Conservation (phyloP, 1,140 invertebrate species). For the Nephila pilipes region DNA sequence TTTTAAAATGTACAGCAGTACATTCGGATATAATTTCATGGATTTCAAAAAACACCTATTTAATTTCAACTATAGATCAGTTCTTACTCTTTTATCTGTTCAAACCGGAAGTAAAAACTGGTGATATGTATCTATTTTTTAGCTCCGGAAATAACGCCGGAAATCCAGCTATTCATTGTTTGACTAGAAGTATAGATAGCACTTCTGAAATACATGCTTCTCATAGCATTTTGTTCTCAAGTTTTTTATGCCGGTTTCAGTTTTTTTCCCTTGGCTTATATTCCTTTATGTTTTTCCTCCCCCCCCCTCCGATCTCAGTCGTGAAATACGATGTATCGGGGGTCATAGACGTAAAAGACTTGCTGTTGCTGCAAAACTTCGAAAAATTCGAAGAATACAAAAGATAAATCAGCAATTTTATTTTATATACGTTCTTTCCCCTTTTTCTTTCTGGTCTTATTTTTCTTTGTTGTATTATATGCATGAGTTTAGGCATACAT, state of each 20-base stretch:
- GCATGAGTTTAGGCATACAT: neutral
- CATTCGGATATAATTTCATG: neutral
- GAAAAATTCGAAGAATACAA: conserved; percentile 4
- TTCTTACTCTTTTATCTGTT: neutral
- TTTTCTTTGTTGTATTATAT: neutral
- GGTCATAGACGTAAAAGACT: conserved; percentile 27
- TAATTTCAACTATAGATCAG: conserved; percentile 4
- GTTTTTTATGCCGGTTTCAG: neutral
- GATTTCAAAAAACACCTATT: conserved; percentile 12
- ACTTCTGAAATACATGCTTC: conserved; percentile 18
- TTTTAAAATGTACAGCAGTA: neutral
- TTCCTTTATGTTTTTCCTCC: neutral
- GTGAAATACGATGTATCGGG: conserved; percentile 21
- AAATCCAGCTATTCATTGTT: conserved; percentile 49
- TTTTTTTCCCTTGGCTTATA: neutral
- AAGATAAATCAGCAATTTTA: conserved; percentile 52
- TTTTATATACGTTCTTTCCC: neutral
- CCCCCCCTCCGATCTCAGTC: neutral
- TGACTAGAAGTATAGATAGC: neutral
- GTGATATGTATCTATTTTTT: conserved; percentile 1
- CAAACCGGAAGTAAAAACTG: conserved; percentile 22
- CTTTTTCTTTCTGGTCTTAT: neutral
- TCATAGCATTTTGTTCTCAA: neutral
- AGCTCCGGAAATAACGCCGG: conserved; percentile 34
- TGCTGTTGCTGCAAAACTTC: conserved; percentile 52